phyloP scores from a whole-genome alignment of 1,140 invertebrate genomes.

The Bombus terrestris region DNA sequence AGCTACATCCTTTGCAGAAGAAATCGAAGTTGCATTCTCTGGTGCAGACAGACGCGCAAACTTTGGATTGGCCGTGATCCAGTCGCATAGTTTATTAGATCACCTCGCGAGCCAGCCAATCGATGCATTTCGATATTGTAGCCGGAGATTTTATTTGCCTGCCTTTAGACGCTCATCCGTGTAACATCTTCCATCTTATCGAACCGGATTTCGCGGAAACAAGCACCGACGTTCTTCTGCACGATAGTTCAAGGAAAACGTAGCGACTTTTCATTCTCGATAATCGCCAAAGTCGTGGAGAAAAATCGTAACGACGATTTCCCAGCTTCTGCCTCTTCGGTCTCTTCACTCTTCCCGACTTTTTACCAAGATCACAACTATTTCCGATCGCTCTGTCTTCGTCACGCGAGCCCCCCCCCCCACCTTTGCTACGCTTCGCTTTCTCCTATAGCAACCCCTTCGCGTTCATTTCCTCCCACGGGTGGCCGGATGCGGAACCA shows the following conservation, averaged over 20 bases:
- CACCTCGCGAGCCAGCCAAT: conserved; percentile 52
- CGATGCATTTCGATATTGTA: conserved; percentile 69
- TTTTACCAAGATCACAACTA: neutral
- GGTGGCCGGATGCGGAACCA: conserved; percentile 29
- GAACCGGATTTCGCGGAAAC: too few relatives aligned
- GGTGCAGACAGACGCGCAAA: conserved; percentile 50
- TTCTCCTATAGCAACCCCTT: conserved; percentile 4
- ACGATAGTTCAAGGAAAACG: neutral
- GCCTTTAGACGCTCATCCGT: conserved; percentile 31
- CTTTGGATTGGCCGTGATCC: conserved; percentile 71
- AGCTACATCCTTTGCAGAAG: conserved; percentile 28
- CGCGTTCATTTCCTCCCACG: conserved; percentile 55
- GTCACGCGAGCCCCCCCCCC: neutral
- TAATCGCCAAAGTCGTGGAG: neutral
- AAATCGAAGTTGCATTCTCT: conserved; percentile 59
- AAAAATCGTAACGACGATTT: neutral
- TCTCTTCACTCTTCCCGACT: neutral
- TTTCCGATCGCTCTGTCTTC: neutral
- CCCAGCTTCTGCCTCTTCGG: too few relatives aligned
- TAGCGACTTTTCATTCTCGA: neutral
- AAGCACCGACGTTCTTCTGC: neutral
- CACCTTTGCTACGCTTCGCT: neutral
- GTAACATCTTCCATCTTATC: conserved; percentile 12
- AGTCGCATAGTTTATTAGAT: conserved; percentile 75
- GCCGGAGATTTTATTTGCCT: conserved; percentile 46